phyloP scores from a whole-genome alignment of 2,888 invertebrate species.

The Asteroscopus sphinx region DNA sequence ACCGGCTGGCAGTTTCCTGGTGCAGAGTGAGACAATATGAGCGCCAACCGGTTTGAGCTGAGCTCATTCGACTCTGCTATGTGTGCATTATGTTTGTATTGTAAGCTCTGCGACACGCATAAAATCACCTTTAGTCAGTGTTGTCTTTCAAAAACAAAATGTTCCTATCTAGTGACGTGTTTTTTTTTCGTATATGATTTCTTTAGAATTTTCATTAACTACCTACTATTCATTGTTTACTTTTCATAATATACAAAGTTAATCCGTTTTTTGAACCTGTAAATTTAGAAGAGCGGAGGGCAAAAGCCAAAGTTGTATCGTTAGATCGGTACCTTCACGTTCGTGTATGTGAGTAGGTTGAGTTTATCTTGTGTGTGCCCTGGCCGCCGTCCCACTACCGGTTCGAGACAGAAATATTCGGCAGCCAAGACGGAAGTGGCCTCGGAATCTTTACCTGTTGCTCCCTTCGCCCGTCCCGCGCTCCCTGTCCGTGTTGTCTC shows the following conservation, averaged over 20 bases:
- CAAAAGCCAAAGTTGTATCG: slow-evolving; percentile 35
- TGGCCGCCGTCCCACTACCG: slow-evolving; percentile 89
- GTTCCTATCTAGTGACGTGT: slow-evolving; percentile 3
- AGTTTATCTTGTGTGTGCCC: slow-evolving; percentile 79
- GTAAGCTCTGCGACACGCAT: slow-evolving; percentile 65
- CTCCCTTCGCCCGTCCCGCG: slow-evolving; percentile 87
- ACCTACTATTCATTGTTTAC: neutral
- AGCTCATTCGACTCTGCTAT: slow-evolving; percentile 77
- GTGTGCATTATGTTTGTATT: slow-evolving; percentile 67
- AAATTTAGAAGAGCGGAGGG: slow-evolving; percentile 22
- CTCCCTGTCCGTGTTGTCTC: slow-evolving; percentile 77
- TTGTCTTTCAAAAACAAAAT: slow-evolving; percentile 14
- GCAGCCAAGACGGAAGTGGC: slow-evolving; percentile 90
- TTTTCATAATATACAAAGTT: slow-evolving; percentile 26
- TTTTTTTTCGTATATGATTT: neutral
- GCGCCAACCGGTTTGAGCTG: slow-evolving; percentile 83
- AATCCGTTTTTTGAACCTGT: slow-evolving; percentile 47
- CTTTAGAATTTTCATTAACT: neutral
- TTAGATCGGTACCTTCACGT: slow-evolving; percentile 46
- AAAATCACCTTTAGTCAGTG: slow-evolving; percentile 46
- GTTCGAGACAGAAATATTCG: slow-evolving; percentile 90
- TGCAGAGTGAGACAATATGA: slow-evolving; percentile 87
- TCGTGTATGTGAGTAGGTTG: slow-evolving; percentile 66
- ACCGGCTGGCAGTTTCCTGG: slow-evolving; percentile 84
- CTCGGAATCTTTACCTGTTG: slow-evolving; percentile 90